Evolutionary conservation across 2,888 invertebrate species (phyloP), one percentile per base, ranked within the genome.

Genomic region (Agrotis puta): DNA sequence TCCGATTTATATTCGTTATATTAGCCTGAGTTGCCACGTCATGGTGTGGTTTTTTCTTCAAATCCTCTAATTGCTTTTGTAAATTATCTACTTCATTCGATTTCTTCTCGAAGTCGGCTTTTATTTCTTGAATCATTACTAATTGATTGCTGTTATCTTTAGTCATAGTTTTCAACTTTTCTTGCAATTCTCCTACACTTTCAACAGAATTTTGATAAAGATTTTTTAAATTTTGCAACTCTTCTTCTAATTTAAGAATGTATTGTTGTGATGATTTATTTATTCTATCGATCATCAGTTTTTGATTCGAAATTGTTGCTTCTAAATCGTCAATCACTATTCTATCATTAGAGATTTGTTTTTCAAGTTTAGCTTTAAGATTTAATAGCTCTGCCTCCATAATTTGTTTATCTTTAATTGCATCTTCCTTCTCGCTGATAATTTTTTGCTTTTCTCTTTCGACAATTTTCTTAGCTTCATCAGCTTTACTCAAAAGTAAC

Each of bases 381-480:
- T 90, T 83, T 4, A 77, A 65, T 27, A 96, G 82, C 81, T 92
- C 87, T 68, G 88, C 89, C 84, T 94, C 93, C 85, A 94, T 87
- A 51, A 81, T 83, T 22, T 88, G 69, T 87, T 87, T 91, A 56
- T 93, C 93, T 77, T 79, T 87, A 47, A 94, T 86, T 18, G 92
- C 93, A 64, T 93, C 92, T 86, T 95, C 95, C 86, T 95, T 95
- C 81, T 95, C 95, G 77, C 81, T 86, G 1, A 90, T 74, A 65
- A 94, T 92, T 85, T 94, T 95, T 85, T 91, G 92, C 85, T 93
- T 94, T 85, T 95, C 95, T 77, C 90, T 92, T 88, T 95, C 95
- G 7, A 93, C 90, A 48, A 94, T 84, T 82, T 87, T 92, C 80
- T 92, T 94, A 9, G 95, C 94, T 87, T 95, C 94, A 69, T 95